Evolutionary conservation across 2,888 invertebrate genomes (phyloP).

Genomic region (Chrysolina oricalcia): DNA sequence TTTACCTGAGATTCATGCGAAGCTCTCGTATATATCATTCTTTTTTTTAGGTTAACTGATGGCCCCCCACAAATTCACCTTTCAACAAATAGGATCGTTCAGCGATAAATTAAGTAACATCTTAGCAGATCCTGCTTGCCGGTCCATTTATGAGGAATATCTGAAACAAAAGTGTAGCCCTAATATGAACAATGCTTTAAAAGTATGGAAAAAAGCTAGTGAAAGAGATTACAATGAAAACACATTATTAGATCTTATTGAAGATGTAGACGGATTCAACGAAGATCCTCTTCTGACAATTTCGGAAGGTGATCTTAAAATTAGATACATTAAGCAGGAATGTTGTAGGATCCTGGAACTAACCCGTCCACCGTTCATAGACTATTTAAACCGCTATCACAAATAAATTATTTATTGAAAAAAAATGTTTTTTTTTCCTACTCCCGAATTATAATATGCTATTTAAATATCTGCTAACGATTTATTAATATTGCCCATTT

Average conservation of each 20-base stretch:
- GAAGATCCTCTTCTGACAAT: conserved; percentile 58
- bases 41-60: conserved; percentile 51
- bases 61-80: conserved; percentile 55
- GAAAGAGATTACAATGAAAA: conserved; percentile 55
- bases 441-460: no score
- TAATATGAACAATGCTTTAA: conserved; percentile 51
- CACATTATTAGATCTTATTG: conserved; percentile 57
- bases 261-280: conserved; percentile 60
- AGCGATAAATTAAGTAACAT: conserved; percentile 60
- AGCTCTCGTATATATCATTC: background rate
- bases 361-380: conserved; percentile 54
- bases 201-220: conserved; percentile 58
- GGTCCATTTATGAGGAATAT: conserved; percentile 46
- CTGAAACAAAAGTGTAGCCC: conserved; percentile 37
- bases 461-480: no score
- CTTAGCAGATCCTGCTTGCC: conserved; percentile 53
- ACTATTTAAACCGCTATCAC: conserved; percentile 52
- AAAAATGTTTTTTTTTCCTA: background rate
- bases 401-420: conserved; percentile 29
- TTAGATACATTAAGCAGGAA: conserved; percentile 59
- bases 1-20: no score
- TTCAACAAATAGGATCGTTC: conserved; percentile 58
- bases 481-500: no score
- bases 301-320: conserved; percentile 57
- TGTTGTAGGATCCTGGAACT: conserved; percentile 60